Conservation (phyloP, 2,113 vertebrate genomes). For the Corythoichthys haematopterus region DNA sequence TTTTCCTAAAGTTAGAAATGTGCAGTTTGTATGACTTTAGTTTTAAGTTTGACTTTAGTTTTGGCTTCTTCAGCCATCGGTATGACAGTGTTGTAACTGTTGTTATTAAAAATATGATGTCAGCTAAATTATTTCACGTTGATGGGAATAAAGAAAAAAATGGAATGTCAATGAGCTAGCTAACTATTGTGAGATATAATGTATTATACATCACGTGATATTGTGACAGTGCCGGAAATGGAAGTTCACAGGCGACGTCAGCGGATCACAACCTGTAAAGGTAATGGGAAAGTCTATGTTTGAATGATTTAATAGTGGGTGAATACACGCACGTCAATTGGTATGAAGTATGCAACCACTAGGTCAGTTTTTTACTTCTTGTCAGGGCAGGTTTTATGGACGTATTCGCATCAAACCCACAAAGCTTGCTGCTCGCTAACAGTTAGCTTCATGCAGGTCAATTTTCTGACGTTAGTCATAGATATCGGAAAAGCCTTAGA, state of each 20-base stretch:
- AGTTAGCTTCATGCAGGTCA: constrained; percentile 37
- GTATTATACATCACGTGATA: background rate
- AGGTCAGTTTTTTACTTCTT: background rate
- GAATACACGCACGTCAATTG: background rate
- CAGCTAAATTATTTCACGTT: too few relatives aligned
- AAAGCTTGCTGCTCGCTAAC: constrained; percentile 43
- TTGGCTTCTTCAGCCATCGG: too few relatives aligned
- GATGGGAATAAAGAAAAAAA: too few relatives aligned
- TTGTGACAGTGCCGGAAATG: constrained; percentile 5
- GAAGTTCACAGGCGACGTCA: background rate
- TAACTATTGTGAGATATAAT: too few relatives aligned
- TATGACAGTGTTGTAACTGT: too few relatives aligned
- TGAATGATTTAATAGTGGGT: background rate
- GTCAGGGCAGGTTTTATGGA: constrained; percentile 15
- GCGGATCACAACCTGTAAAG: constrained; percentile 3
- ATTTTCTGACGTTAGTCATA: background rate
- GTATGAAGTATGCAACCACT: background rate
- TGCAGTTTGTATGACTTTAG: too few relatives aligned
- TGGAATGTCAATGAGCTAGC: too few relatives aligned
- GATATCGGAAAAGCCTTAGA: background rate
- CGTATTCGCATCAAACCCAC: constrained; percentile 36
- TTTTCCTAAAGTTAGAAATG: too few relatives aligned
- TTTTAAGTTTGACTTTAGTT: too few relatives aligned
- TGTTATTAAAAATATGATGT: too few relatives aligned
- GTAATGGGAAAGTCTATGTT: background rate